phyloP scores from a whole-genome alignment of 2,797 vertebrate genomes.

The Acanthornis magna region DNA sequence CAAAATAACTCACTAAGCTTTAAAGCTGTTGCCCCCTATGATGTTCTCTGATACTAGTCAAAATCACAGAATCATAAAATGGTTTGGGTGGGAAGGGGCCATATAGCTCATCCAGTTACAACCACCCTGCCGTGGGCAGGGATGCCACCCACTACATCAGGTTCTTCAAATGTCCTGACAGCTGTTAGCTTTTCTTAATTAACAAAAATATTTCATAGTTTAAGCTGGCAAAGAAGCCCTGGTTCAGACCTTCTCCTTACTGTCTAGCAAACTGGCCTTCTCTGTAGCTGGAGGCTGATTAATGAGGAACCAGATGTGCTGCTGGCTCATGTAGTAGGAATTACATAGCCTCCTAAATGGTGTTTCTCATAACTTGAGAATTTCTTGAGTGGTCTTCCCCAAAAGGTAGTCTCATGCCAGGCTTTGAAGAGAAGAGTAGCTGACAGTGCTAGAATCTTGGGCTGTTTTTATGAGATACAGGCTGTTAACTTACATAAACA shows the following conservation, averaged over 20 bases:
- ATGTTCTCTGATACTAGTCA: not conserved
- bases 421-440: not conserved
- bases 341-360: not conserved
- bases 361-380: not conserved
- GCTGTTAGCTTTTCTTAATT: not conserved
- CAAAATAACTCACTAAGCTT: not conserved
- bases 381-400: not conserved
- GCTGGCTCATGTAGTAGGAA: not conserved
- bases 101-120: not conserved
- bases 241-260: not conserved
- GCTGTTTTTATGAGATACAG: not conserved
- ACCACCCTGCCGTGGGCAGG: too few species aligned
- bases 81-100: not conserved
- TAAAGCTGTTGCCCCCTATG: accelerated
- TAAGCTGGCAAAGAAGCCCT: not conserved
- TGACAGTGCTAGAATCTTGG: not conserved
- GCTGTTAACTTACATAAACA: not conserved
- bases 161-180: not conserved
- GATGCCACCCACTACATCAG: not conserved
- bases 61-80: not conserved
- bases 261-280: not conserved
- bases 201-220: not conserved
- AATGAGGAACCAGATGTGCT: not conserved
- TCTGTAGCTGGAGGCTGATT: not conserved
- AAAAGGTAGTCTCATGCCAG: not conserved